Conservation (phyloP, 2,888 invertebrate species). For the Neocrepidodera transversa region DNA sequence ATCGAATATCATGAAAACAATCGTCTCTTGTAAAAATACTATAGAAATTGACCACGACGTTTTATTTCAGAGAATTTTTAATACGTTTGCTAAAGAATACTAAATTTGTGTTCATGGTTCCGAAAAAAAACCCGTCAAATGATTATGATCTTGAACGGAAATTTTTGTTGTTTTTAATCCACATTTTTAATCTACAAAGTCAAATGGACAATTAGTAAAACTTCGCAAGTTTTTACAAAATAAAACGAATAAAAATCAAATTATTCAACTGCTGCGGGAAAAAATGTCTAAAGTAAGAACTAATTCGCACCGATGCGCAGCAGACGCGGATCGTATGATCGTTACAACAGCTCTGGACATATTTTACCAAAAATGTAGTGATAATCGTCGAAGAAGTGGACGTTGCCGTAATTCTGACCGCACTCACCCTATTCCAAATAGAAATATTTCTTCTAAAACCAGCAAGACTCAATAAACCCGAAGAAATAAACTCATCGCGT, state of each 20-base stretch:
- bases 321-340: constrained; percentile 23
- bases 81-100: constrained; percentile 23
- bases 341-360: no score
- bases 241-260: constrained; percentile 20
- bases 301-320: constrained; percentile 19
- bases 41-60: constrained; percentile 22
- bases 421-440: constrained; percentile 7
- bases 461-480: constrained; percentile 15
- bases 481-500: constrained; percentile 16
- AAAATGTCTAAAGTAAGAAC: constrained; percentile 14
- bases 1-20: constrained; percentile 5
- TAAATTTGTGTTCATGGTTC: constrained; percentile 24
- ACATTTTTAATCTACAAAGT: constrained; percentile 8
- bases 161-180: constrained; percentile 10
- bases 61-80: constrained; percentile 22
- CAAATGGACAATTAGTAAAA: constrained; percentile 10
- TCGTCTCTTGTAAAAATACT: constrained; percentile 2
- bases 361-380: constrained; percentile 20
- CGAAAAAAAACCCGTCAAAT: neutral
- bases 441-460: constrained; percentile 25
- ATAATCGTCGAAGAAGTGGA: constrained; percentile 22
- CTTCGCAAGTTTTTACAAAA: constrained; percentile 21
- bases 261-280: constrained; percentile 20
- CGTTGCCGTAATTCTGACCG: constrained; percentile 11
- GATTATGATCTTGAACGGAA: constrained; percentile 13